Percentiles rank a stretch among this genome's conserved stretches.
phyloP scores from a whole-genome alignment of 2,888 invertebrate species.

The Sarcophaga variegata region DNA sequence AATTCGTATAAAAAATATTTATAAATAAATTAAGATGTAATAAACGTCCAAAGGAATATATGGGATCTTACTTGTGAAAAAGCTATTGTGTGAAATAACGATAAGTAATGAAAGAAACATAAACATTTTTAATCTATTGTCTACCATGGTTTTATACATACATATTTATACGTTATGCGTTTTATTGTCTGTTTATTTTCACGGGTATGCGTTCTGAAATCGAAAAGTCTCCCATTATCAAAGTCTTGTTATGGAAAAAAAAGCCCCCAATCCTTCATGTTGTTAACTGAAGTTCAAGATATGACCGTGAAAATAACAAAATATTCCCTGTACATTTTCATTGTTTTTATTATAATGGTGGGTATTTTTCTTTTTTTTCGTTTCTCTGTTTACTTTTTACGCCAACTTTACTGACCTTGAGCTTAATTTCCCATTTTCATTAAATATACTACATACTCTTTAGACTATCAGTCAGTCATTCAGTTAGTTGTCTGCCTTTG shows the following conservation, averaged over 20 bases:
- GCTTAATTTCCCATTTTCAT: constrained; percentile 69
- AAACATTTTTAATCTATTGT: constrained; percentile 31
- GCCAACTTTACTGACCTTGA: constrained; percentile 68
- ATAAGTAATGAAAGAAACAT: too few relatives aligned
- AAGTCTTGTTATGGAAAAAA: constrained; percentile 47
- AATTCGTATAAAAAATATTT: too few relatives aligned
- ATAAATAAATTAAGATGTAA: too few relatives aligned
- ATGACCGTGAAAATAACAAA: constrained; percentile 60
- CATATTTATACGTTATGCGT: not conserved
- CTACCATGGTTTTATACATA: not conserved
- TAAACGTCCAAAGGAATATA: too few relatives aligned
- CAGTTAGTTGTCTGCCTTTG: not conserved
- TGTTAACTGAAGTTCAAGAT: constrained; percentile 59
- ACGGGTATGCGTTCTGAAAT: constrained; percentile 37
- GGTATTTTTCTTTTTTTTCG: constrained; percentile 3
- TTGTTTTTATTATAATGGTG: constrained; percentile 63
- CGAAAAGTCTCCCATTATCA: constrained; percentile 40
- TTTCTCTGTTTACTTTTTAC: constrained; percentile 43
- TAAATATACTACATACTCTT: constrained; percentile 24
- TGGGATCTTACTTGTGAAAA: too few relatives aligned
- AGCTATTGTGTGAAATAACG: too few relatives aligned
- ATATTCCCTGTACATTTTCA: constrained; percentile 57
- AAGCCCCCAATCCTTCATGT: constrained; percentile 49
- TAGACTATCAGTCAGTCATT: not conserved
- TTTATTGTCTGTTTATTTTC: constrained; percentile 22